A percentile compares a stretch with the other conserved stretches of the same genome.
phyloP scores from a whole-genome alignment of 2,888 invertebrate species.

The Chrysina gloriosa region DNA sequence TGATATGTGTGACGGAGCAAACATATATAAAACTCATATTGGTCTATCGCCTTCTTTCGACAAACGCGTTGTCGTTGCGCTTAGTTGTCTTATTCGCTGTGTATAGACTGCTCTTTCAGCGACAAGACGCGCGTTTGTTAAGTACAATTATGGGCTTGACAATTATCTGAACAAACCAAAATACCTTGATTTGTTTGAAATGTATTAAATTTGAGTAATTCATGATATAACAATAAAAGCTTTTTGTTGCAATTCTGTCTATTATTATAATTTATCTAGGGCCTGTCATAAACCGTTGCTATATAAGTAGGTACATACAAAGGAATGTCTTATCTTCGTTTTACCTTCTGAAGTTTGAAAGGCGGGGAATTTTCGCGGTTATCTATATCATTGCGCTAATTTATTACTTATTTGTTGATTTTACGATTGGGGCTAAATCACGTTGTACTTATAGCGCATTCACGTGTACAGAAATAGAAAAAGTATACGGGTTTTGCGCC shows the following conservation, averaged over 20 bases:
- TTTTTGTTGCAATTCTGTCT: neutral
- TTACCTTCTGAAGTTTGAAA: neutral
- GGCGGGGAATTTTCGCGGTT: conserved; percentile 2
- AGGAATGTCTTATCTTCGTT: neutral
- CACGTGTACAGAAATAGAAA: neutral
- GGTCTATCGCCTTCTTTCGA: too few relatives aligned
- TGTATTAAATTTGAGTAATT: neutral
- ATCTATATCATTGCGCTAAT: neutral
- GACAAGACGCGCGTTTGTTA: too few relatives aligned
- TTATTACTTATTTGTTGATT: conserved; percentile 9
- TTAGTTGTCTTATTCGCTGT: too few relatives aligned
- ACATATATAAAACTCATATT: too few relatives aligned
- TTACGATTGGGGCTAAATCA: conserved; percentile 6
- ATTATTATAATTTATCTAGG: neutral
- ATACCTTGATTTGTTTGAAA: neutral
- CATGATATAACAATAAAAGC: neutral
- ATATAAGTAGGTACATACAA: neutral
- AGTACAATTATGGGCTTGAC: too few relatives aligned
- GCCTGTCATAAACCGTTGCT: neutral
- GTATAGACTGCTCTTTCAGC: too few relatives aligned
- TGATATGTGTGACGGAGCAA: too few relatives aligned
- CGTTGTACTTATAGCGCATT: neutral
- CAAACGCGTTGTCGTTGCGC: too few relatives aligned
- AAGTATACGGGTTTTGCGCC: neutral
- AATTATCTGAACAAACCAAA: neutral